phyloP scores from a whole-genome alignment of 1,140 invertebrate species.

The Papilio helenus region DNA sequence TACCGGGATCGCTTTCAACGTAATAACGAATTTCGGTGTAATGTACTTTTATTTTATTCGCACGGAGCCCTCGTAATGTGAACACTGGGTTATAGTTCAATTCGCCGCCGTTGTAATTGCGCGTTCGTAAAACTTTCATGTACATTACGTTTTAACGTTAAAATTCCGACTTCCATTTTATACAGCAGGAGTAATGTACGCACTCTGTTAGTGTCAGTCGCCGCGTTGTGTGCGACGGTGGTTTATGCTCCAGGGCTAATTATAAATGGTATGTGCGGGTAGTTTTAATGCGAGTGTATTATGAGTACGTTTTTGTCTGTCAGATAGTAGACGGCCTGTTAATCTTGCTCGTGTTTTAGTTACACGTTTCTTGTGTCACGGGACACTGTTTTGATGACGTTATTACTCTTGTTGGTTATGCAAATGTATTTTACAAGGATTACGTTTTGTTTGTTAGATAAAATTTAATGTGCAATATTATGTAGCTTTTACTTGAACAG shows the following conservation, averaged over 20 bases:
- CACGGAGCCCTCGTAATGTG: conserved; percentile 45
- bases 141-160: conserved; percentile 39
- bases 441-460: background rate
- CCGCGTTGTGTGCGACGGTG: conserved; percentile 29
- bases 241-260: conserved; percentile 35
- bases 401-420: conserved; percentile 6
- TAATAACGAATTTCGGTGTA: conserved; percentile 38
- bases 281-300: conserved; percentile 36
- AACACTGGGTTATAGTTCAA: conserved; percentile 48
- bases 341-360: conserved; percentile 19
- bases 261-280: conserved; percentile 35
- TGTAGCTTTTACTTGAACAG: background rate
- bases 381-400: conserved; percentile 14
- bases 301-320: conserved; percentile 35
- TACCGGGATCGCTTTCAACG: conserved; percentile 24
- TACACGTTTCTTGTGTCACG: conserved; percentile 7
- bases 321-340: conserved; percentile 28
- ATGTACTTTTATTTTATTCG: conserved; percentile 42
- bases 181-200: conserved; percentile 32
- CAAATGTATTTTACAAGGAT: conserved; percentile 13
- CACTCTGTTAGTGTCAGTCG: conserved; percentile 36
- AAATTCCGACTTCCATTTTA: conserved; percentile 33
- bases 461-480: background rate
- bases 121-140: conserved; percentile 46
- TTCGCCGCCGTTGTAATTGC: conserved; percentile 43